Evolutionary conservation across 2,797 vertebrate genomes (phyloP).

Genomic region (Mormyrus hasselquistii): DNA sequence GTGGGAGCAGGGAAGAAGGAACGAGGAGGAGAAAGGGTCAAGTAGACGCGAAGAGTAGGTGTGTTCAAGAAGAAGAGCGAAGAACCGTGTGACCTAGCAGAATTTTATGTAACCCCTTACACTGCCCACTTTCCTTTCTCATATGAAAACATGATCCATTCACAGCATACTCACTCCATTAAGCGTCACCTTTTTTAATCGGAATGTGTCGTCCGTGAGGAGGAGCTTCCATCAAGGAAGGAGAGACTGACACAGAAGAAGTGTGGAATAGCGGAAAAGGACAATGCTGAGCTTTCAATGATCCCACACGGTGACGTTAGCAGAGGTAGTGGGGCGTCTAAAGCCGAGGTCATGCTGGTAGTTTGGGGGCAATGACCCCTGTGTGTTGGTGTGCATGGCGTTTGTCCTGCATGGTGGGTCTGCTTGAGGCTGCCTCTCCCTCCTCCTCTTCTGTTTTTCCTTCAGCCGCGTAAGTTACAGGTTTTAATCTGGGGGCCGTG

Average conservation of each 20-base stretch:
- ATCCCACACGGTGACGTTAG: neutral
- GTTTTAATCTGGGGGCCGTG: neutral
- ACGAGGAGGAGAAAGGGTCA: neutral
- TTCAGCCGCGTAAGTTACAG: neutral
- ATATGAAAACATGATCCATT: neutral
- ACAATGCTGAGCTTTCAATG: neutral
- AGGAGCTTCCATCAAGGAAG: neutral
- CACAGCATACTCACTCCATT: conserved; percentile 14
- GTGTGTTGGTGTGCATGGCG: neutral
- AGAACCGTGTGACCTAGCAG: neutral
- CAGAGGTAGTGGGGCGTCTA: neutral
- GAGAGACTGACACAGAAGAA: neutral
- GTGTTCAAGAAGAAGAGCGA: neutral
- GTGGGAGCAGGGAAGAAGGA: neutral
- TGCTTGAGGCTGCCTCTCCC: neutral
- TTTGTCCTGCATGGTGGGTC: neutral
- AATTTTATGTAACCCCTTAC: conserved; percentile 6
- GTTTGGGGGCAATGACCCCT: neutral
- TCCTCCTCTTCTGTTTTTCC: neutral
- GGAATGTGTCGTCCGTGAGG: neutral
- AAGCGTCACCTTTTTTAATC: neutral
- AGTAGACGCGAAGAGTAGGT: conserved; percentile 7
- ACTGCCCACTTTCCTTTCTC: neutral
- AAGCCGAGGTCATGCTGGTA: neutral
- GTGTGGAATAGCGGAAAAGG: neutral